Evolutionary conservation across 2,797 vertebrate species (phyloP), one percentile per base, ranked within the genome.

Genomic region (Oreortyx pictus): DNA sequence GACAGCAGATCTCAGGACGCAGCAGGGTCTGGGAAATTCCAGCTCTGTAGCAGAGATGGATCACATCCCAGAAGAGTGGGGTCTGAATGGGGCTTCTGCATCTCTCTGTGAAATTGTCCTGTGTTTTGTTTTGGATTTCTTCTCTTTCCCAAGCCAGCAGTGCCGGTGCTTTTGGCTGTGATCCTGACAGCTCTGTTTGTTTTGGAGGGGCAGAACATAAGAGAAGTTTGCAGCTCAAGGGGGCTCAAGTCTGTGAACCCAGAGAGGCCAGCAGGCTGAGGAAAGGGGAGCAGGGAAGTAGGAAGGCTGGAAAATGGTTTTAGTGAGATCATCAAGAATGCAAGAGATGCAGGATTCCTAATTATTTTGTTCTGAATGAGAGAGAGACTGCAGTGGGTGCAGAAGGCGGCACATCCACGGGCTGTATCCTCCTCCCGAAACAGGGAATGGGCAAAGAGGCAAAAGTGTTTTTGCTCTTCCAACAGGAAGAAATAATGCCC

Each of bases 401-500:
- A 39, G 35, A 9, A 27, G 37, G 25, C 10, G n/a, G 43, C 29
- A 2, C 10, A 11, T 19, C 29, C 79, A 27, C 47, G 49, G 18
- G 10, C 37, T 77, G 47, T 1, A 17, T 81, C 71, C 49, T 78
- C 57, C 20, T 17, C 33, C n/a, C 81, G n/a, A 16, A 16, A 56
- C 0, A 68, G 90, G 82, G 82, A 78, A 76, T 37, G 73, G 72
- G 66, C 66, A 39, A 57, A 72, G 79, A 14, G 79, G 60, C 66
- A 46, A 86, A 89, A 89, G 83, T 61, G 56, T 67, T 70, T 87
- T 67, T 86, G 47, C 61, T 64, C 57, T 61, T 65, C 43, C 37
- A 75, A 44, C 22, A 86, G 90, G 81, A 93, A 90, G 90, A 78
- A 89, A 78, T 86, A 86, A 91, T 75, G 88, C 62, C 74, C 86